Evolutionary conservation across 1,140 invertebrate genomes (phyloP).

Genomic region (Diprion similis): DNA sequence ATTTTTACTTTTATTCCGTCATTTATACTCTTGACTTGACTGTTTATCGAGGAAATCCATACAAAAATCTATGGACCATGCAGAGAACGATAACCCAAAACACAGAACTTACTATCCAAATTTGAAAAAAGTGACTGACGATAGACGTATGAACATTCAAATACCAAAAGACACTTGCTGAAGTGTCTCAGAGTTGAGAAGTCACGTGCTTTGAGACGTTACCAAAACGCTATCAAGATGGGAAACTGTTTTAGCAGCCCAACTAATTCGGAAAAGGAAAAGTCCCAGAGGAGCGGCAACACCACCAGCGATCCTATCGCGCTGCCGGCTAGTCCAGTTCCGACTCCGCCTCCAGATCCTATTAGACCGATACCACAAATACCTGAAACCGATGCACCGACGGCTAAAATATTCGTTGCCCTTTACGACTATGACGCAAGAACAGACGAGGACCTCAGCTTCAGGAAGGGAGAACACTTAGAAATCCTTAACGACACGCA

Average conservation of each 20-base stretch:
- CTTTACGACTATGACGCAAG: slow-evolving; percentile 99
- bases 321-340: slow-evolving; percentile 68
- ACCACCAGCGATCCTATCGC: slow-evolving; percentile 68
- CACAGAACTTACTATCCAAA: too few species aligned
- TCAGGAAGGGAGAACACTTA: slow-evolving; percentile 97
- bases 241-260: slow-evolving; percentile 77
- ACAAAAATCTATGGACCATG: too few species aligned
- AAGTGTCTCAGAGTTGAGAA: not conserved
- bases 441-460: slow-evolving; percentile 98
- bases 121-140: too few species aligned
- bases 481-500: slow-evolving; percentile 98
- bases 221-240: slow-evolving; percentile 57
- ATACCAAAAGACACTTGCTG: not conserved
- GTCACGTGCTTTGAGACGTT: not conserved
- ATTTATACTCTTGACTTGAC: too few species aligned
- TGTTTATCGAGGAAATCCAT: too few species aligned
- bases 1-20: too few species aligned
- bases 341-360: slow-evolving; percentile 71
- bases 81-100: too few species aligned
- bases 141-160: not conserved
- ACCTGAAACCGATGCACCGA: slow-evolving; percentile 69
- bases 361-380: slow-evolving; percentile 70
- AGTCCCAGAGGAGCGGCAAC: slow-evolving; percentile 68
- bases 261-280: slow-evolving; percentile 69
- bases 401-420: slow-evolving; percentile 93